Evolutionary conservation across 2,888 invertebrate genomes (phyloP).

Genomic region (Laothoe populi): DNA sequence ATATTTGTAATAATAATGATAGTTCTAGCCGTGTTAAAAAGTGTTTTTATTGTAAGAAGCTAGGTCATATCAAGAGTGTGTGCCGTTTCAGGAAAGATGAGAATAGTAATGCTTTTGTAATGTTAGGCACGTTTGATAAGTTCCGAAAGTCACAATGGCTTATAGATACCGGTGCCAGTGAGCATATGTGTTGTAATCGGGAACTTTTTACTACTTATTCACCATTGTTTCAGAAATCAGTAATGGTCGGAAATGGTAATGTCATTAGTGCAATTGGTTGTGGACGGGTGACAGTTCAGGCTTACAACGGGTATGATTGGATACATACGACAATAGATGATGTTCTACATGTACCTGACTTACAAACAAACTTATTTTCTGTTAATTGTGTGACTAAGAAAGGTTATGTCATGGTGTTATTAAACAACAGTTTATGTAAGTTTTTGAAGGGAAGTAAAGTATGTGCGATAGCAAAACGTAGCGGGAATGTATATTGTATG

Average conservation of each 20-base stretch:
- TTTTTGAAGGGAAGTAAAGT: constrained; percentile 30
- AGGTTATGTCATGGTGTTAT: constrained; percentile 40
- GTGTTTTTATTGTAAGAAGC: constrained; percentile 34
- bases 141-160: constrained; percentile 36
- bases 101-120: constrained; percentile 38
- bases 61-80: constrained; percentile 33
- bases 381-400: constrained; percentile 33
- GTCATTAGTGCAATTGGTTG: too few relatives aligned
- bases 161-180: constrained; percentile 40
- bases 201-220: too few relatives aligned
- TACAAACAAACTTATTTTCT: constrained; percentile 40
- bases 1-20: constrained; percentile 14
- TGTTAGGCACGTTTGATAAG: not conserved
- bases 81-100: constrained; percentile 31
- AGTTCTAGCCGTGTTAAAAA: not conserved
- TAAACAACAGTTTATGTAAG: constrained; percentile 33
- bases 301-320: constrained; percentile 38
- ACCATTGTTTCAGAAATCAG: too few relatives aligned
- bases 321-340: constrained; percentile 40
- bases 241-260: too few relatives aligned
- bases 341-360: constrained; percentile 40
- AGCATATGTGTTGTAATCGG: too few relatives aligned
- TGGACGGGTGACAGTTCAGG: too few relatives aligned
- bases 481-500: not conserved
- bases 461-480: constrained; percentile 9